These are phyloP conservation scores for Heterotis niloticus DNA, from an alignment of 2,113 vertebrate genomes.

Conservation along the genomic window DNA sequence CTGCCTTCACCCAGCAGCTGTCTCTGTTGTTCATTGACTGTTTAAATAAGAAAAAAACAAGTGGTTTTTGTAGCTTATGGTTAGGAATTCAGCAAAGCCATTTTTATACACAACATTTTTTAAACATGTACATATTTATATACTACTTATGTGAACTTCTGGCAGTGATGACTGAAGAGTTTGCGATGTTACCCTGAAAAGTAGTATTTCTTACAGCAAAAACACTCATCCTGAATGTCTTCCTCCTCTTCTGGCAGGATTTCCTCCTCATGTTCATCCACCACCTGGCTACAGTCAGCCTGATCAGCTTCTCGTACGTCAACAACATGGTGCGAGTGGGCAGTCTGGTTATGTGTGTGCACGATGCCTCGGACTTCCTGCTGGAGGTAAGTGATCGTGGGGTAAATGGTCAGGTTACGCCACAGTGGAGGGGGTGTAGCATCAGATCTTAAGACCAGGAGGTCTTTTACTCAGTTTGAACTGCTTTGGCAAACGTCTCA, in stretches of 20 bases:
- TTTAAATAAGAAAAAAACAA: no score
- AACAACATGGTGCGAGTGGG: conserved; percentile 94
- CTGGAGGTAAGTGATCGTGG: conserved; percentile 73
- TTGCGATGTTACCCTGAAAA: no score
- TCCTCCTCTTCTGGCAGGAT: conserved; percentile 66
- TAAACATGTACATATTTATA: not conserved
- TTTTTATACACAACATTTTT: no score
- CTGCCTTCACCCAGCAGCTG: no score
- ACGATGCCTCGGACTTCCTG: conserved; percentile 85
- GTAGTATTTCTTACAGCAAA: no score
- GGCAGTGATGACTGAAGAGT: no score
- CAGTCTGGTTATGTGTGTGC: conserved; percentile 82
- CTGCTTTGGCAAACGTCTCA: not conserved
- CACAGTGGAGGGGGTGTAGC: not conserved
- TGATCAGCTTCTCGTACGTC: conserved; percentile 89
- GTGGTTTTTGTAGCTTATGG: no score
- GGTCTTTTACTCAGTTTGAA: not conserved
- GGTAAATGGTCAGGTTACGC: not conserved
- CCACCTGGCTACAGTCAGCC: conserved; percentile 80
- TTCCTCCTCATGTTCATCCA: conserved; percentile 95
- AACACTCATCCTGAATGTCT: not conserved
- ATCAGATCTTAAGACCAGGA: not conserved
- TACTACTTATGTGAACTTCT: not conserved
- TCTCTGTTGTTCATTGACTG: no score
- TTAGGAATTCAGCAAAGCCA: no score